Percentiles rank a stretch among this genome's conserved stretches.
Conservation (phyloP, 2,888 invertebrate genomes). For the Operophtera brumata region DNA sequence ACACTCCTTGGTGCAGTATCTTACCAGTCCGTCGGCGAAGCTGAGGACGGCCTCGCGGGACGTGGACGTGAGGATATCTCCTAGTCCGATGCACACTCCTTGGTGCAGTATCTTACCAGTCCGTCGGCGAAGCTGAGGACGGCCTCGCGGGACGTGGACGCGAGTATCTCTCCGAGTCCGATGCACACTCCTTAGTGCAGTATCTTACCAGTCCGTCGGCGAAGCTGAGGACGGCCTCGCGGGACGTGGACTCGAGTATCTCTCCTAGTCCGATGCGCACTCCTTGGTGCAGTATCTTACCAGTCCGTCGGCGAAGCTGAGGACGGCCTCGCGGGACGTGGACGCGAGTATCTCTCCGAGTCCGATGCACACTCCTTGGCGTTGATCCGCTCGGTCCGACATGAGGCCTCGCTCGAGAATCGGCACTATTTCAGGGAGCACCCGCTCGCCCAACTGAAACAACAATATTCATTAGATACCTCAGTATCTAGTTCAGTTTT, state of each 20-base stretch:
- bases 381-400: conserved; percentile 94
- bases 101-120: too few relatives aligned
- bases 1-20: conserved; percentile 99
- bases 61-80: conserved; percentile 98
- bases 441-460: conserved; percentile 92
- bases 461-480: neutral
- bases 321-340: conserved; percentile 96
- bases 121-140: conserved; percentile 85
- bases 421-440: conserved; percentile 98
- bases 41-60: conserved; percentile 96
- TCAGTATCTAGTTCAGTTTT: too few relatives aligned
- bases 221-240: too few relatives aligned
- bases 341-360: conserved; percentile 98
- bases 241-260: too few relatives aligned
- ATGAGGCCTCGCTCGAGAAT: conserved; percentile 96
- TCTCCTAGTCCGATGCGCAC: too few relatives aligned
- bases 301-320: conserved; percentile 82
- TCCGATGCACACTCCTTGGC: conserved; percentile 99
- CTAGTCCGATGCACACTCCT: conserved; percentile 98
- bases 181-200: too few relatives aligned
- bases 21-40: conserved; percentile 71
- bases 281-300: conserved; percentile 25
- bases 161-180: too few relatives aligned
- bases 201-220: too few relatives aligned
- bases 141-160: conserved; percentile 96